A percentile compares a stretch with the other conserved stretches of the same genome.
These are phyloP conservation scores for Beroe ovata DNA, from an alignment of 37 sponge, comb jelly and placozoan genomes.

Conservation along the genomic window DNA sequence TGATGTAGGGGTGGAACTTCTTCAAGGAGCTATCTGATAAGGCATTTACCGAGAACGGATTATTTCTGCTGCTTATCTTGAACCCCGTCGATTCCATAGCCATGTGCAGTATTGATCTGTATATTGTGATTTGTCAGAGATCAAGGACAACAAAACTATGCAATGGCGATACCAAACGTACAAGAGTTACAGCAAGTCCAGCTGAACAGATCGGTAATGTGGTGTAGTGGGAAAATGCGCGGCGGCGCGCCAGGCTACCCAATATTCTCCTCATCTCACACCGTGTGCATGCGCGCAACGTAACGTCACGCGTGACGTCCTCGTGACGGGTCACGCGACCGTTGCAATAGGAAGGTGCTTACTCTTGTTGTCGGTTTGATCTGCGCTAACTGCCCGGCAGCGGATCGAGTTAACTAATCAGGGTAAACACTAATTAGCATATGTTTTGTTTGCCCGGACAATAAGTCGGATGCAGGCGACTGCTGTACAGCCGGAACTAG, in stretches of 20 bases:
- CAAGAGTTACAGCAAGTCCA: neutral
- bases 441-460: slow-evolving; percentile 66
- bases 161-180: neutral
- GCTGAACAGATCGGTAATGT: slow-evolving; percentile 39
- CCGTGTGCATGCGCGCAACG: too few relatives aligned
- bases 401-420: slow-evolving; percentile 51
- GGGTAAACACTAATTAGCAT: slow-evolving; percentile 67
- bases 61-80: slow-evolving; percentile 14
- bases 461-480: slow-evolving; percentile 60
- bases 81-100: slow-evolving; percentile 14
- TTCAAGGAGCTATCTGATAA: slow-evolving; percentile 31
- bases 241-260: slow-evolving; percentile 25
- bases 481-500: slow-evolving; percentile 57
- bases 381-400: slow-evolving; percentile 52
- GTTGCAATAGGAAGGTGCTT: slow-evolving; percentile 48
- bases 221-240: slow-evolving; percentile 6
- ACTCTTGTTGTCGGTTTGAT: slow-evolving; percentile 40
- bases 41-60: slow-evolving; percentile 38
- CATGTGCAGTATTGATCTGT: neutral
- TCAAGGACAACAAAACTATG: too few relatives aligned
- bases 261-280: neutral
- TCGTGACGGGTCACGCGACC: slow-evolving; percentile 18
- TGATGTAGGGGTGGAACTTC: slow-evolving; percentile 55
- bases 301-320: slow-evolving; percentile 47
- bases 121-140: too few relatives aligned